Evolutionary conservation across 2,113 vertebrate species (phyloP), one percentile per base, ranked within the genome.

Genomic region (Chitala chitala): DNA sequence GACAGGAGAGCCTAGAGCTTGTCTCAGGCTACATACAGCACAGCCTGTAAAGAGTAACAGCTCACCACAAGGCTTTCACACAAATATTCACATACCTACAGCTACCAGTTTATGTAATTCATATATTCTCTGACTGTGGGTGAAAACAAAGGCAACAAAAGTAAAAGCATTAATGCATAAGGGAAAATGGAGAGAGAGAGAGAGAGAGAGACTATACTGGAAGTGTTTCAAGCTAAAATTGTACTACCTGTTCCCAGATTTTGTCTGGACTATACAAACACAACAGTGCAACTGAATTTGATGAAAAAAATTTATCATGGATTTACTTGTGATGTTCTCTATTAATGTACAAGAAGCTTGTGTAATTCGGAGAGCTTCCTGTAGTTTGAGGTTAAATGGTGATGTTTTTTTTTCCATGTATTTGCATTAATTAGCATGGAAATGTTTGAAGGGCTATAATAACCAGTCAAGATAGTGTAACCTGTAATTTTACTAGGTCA

Each of bases 381-480:
- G 69, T 74, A 76, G 77, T 82, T 75, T 73, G 68, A 80, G 82
- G 84, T 84, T 84, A 83, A 85, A 87, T 83, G 83, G 87, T 79
- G 88, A 82, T 82, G 84, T 82, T 77, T 76, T 85, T 46, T 51
- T 69, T 87, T 85, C 87, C 80, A 77, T 81, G 75, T 61, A 89
- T 90, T 89, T 88, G 80, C 88, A 89, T 88, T 78, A 77, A 88
- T 89, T 90, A 86, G 81, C 88, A 90, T 86, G 87, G 77, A 78
- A 82, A 83, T 82, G 82, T 82, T 86, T 71, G 76, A 74, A 75
- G 83, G 79, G 83, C 78, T 79, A 82, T 36, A 74, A 76, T 77
- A 78, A 77, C 76, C 76, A 80, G 79, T 76, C 74, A 72, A 75
- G 76, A 80, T 78, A 66, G 76, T 80, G 77, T 72, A 81, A 78